phyloP scores from a whole-genome alignment of 2,888 invertebrate species.

The Ochlodes sylvanus region DNA sequence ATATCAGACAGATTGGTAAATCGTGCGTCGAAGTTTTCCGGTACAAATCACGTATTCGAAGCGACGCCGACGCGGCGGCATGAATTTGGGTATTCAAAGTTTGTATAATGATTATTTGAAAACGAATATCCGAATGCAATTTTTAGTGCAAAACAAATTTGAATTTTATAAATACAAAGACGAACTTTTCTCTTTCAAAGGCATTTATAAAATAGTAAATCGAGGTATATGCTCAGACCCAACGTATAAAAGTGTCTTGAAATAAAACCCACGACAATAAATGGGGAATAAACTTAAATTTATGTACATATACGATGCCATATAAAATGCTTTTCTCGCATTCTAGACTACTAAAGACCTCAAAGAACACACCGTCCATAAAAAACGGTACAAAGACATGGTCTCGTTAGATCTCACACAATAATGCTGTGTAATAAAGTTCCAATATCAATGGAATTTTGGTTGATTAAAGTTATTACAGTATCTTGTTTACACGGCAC shows the following conservation, averaged over 20 bases:
- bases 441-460: neutral
- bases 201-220: too few species aligned
- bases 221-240: too few species aligned
- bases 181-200: too few species aligned
- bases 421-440: neutral
- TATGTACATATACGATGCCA: neutral
- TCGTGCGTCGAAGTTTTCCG: too few species aligned
- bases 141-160: too few species aligned
- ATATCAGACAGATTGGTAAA: neutral
- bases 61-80: too few species aligned
- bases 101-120: too few species aligned
- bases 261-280: neutral
- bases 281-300: neutral
- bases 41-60: too few species aligned
- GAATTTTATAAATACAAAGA: too few species aligned
- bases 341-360: neutral
- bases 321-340: neutral
- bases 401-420: conserved; percentile 2
- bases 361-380: neutral
- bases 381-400: conserved; percentile 9
- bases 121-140: too few species aligned
- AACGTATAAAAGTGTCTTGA: too few species aligned
- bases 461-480: neutral
- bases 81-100: too few species aligned
- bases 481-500: neutral